Conservation (phyloP, 2,797 vertebrate species). For the Hemibagrus guttatus region DNA sequence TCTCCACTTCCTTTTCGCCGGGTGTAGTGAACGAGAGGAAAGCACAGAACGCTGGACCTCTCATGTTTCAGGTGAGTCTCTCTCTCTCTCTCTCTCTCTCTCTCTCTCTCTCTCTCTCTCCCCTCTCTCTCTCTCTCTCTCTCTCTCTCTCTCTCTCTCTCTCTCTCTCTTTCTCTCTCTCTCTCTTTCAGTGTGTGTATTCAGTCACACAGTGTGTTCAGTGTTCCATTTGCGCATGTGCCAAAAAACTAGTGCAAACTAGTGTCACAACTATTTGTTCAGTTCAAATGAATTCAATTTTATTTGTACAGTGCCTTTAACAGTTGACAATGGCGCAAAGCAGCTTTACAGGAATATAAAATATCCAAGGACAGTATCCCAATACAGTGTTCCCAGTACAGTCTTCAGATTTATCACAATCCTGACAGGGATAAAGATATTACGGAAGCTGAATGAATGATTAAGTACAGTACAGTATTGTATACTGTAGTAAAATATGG, state of each 20-base stretch:
- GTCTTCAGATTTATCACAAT: not conserved
- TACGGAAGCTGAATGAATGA: not conserved
- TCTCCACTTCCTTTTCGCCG: not conserved
- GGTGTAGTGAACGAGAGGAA: not conserved
- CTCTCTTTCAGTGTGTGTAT: conserved; percentile 64
- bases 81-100: no score
- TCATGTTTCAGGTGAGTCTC: conserved; percentile 72
- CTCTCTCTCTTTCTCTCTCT: conserved; percentile 30
- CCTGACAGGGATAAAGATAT: not conserved
- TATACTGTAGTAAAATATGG: no score
- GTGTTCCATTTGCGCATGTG: conserved; percentile 85
- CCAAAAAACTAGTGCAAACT: conserved; percentile 70
- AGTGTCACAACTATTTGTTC: conserved; percentile 51
- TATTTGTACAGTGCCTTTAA: no score
- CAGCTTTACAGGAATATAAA: no score
- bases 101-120: no score
- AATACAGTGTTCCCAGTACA: not conserved
- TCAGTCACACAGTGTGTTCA: no score
- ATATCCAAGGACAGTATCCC: not conserved
- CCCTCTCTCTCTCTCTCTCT: no score
- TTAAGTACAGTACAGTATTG: not conserved
- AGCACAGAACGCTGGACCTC: conserved; percentile 62
- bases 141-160: no score
- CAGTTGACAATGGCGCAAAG: no score
- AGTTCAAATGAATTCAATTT: no score